A percentile compares a stretch with the other conserved stretches of the same genome.
Evolutionary conservation across 2,888 invertebrate genomes (phyloP).

Genomic region (Papilio elwesi): DNA sequence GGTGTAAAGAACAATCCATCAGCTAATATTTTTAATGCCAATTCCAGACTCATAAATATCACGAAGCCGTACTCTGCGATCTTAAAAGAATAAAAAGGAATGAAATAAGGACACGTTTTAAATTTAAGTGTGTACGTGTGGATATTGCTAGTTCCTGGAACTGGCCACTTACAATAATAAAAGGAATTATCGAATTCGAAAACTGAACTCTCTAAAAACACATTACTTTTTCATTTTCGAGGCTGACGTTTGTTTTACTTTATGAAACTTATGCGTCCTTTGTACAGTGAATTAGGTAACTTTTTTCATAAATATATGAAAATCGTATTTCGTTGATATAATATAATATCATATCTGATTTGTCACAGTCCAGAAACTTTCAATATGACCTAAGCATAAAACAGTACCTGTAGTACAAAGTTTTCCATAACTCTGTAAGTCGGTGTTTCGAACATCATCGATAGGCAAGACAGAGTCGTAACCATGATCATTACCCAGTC

Average conservation of each 20-base stretch:
- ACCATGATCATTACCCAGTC: slow-evolving; percentile 99
- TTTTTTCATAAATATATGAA: too few species aligned
- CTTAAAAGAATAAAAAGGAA: slow-evolving; percentile 55
- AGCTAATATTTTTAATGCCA: slow-evolving; percentile 97
- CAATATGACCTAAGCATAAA: not conserved
- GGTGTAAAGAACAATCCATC: slow-evolving; percentile 99
- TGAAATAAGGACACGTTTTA: not conserved
- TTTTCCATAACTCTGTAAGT: slow-evolving; percentile 96
- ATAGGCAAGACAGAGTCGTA: slow-evolving; percentile 97
- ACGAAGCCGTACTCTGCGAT: slow-evolving; percentile 99
- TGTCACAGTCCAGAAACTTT: not conserved
- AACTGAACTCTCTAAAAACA: not conserved
- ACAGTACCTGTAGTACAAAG: slow-evolving; percentile 89
- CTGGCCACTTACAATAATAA: not conserved
- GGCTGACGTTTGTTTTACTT: too few species aligned
- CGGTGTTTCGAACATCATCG: slow-evolving; percentile 99
- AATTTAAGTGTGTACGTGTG: not conserved
- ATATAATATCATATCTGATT: too few species aligned
- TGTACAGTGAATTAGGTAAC: too few species aligned
- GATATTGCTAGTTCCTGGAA: not conserved
- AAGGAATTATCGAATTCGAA: not conserved
- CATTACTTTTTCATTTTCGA: too few species aligned
- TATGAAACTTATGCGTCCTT: too few species aligned
- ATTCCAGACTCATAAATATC: slow-evolving; percentile 98
- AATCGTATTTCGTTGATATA: too few species aligned